phyloP scores from a whole-genome alignment of 2,888 invertebrate genomes.

The Phragmatobia fuliginosa region DNA sequence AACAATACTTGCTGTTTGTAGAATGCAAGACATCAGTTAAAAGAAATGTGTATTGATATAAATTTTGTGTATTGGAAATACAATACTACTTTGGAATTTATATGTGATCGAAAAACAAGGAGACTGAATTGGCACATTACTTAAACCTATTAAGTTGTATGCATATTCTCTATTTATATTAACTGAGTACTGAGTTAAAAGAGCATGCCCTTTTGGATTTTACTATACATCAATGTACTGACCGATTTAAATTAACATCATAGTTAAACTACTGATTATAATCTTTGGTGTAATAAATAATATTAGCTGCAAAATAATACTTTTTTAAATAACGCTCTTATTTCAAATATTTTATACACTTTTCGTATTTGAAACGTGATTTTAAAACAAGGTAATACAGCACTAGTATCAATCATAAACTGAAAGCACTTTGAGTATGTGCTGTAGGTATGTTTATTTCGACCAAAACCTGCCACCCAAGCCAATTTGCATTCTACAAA shows the following conservation, averaged over 20 bases:
- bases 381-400: background rate
- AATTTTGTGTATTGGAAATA: background rate
- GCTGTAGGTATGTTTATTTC: background rate
- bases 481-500: too few relatives aligned
- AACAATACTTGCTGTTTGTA: background rate
- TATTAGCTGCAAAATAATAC: constrained; percentile 4
- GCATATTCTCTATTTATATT: background rate
- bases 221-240: constrained; percentile 12
- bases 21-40: background rate
- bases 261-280: constrained; percentile 21
- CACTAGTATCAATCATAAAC: background rate
- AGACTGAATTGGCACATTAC: background rate
- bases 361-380: background rate
- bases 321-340: background rate
- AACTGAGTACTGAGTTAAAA: background rate
- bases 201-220: background rate
- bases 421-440: background rate
- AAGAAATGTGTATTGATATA: too few relatives aligned
- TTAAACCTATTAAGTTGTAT: background rate
- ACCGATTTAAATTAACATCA: constrained; percentile 35
- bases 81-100: background rate
- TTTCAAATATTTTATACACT: background rate
- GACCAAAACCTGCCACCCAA: background rate
- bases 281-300: constrained; percentile 44
- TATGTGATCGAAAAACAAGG: background rate